Conservation (phyloP, 2,797 vertebrate genomes). For the Acipenser ruthenus region DNA sequence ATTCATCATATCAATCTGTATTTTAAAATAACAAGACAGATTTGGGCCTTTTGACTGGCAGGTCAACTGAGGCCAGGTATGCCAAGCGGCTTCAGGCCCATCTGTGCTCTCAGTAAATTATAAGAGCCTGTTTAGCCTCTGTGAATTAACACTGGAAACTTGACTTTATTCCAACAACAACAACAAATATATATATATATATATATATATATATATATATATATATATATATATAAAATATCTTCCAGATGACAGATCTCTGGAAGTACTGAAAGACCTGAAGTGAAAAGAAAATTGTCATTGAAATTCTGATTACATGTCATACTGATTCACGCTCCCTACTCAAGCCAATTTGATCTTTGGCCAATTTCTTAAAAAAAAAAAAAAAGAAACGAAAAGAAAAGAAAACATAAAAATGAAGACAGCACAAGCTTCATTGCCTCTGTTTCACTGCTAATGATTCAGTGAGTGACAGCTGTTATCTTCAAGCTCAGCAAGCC, state of each 20-base stretch:
- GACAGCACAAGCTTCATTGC: constrained; percentile 49
- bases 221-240: constrained; percentile 28
- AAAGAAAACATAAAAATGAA: constrained; percentile 31
- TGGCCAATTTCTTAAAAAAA: constrained; percentile 39
- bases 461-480: constrained; percentile 59
- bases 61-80: background rate
- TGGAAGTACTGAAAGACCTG: constrained; percentile 38
- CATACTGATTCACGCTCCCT: constrained; percentile 63
- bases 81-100: background rate
- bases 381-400: no score
- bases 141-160: constrained; percentile 9
- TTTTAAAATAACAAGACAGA: no score
- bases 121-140: background rate
- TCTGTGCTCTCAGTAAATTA: background rate
- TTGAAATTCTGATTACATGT: constrained; percentile 65
- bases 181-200: background rate
- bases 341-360: constrained; percentile 62
- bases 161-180: constrained; percentile 14
- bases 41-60: no score
- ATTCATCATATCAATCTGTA: no score
- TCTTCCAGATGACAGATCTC: constrained; percentile 53
- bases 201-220: constrained; percentile 21
- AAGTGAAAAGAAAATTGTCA: constrained; percentile 46
- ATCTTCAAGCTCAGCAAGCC: constrained; percentile 47
- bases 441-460: constrained; percentile 58